phyloP scores from a whole-genome alignment of 1,140 invertebrate genomes.

The Mya arenaria region DNA sequence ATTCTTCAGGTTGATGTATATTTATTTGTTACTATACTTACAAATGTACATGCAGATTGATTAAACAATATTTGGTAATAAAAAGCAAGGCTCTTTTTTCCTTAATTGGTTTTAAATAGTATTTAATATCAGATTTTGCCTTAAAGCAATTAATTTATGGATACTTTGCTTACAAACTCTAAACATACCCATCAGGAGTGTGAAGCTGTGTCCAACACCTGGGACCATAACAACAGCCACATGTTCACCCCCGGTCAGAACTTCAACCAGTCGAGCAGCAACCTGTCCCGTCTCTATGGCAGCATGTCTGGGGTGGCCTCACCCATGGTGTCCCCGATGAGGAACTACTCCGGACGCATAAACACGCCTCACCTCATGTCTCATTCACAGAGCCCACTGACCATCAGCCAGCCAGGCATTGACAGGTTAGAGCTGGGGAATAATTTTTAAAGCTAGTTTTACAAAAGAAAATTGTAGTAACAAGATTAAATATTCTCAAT shows the following conservation, averaged over 20 bases:
- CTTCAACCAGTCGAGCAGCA: constrained; percentile 68
- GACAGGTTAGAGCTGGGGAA: constrained; percentile 38
- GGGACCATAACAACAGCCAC: constrained; percentile 69
- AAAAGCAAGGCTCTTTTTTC: no score
- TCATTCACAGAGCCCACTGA: constrained; percentile 57
- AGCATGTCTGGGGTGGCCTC: constrained; percentile 69
- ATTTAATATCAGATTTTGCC: no score
- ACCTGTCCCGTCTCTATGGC: constrained; percentile 63
- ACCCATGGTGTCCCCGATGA: constrained; percentile 73
- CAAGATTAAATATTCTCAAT: no score
- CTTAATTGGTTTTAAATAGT: no score
- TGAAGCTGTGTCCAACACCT: constrained; percentile 60
- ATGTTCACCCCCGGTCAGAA: constrained; percentile 56
- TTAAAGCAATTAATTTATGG: no score
- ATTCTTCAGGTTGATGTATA: no score
- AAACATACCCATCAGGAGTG: constrained; percentile 77
- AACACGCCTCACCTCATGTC: constrained; percentile 67
- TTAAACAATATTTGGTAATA: no score
- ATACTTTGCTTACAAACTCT: no score
- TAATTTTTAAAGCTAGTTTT: no score
- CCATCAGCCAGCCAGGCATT: neutral
- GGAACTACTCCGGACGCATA: constrained; percentile 70
- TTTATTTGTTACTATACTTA: no score
- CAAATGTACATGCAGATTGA: no score
- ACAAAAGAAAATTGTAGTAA: no score